Evolutionary conservation across 2,113 vertebrate species (phyloP).

Genomic region (Anguilla rostrata): DNA sequence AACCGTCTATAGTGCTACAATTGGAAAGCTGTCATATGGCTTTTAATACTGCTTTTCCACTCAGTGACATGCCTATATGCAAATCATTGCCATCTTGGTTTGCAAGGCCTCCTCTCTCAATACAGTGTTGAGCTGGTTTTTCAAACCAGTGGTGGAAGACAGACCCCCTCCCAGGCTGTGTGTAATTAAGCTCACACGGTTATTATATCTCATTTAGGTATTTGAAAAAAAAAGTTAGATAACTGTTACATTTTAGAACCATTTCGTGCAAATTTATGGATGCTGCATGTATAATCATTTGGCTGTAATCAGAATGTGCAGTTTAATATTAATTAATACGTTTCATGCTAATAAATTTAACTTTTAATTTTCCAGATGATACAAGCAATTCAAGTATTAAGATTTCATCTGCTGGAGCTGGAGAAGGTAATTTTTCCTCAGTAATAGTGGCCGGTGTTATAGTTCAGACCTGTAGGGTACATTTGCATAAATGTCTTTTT

Average conservation of each 20-base stretch:
- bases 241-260: conserved; percentile 52
- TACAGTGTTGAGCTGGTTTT: neutral
- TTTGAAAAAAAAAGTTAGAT: conserved; percentile 46
- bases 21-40: conserved; percentile 44
- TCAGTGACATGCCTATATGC: conserved; percentile 47
- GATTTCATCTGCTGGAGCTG: conserved; percentile 99
- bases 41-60: conserved; percentile 43
- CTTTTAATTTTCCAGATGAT: conserved; percentile 95
- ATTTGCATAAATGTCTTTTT: conserved; percentile 95
- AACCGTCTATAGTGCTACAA: conserved; percentile 45
- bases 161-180: neutral
- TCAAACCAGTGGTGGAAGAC: neutral
- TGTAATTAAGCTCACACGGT: neutral
- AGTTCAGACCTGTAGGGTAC: conserved; percentile 62
- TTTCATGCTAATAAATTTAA: conserved; percentile 44
- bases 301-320: conserved; percentile 36
- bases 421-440: conserved; percentile 90
- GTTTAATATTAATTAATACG: neutral
- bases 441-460: conserved; percentile 70
- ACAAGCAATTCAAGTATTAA: conserved; percentile 99
- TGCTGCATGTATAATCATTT: neutral
- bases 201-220: neutral
- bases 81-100: neutral
- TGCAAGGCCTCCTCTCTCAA: neutral
- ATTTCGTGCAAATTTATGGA: conserved; percentile 50